Conservation (phyloP, 2,113 vertebrate species). For the Antechinus flavipes region DNA sequence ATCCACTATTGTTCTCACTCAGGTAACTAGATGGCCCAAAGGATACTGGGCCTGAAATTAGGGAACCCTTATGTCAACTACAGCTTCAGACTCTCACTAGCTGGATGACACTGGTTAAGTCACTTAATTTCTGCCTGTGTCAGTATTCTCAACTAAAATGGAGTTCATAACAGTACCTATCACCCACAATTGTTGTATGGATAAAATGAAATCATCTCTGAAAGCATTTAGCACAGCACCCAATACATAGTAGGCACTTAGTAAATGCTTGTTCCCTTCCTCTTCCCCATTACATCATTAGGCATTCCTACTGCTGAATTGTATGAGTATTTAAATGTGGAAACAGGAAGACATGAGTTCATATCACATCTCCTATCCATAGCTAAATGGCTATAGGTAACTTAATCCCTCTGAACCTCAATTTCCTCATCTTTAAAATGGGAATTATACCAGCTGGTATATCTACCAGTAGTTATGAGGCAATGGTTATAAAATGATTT, state of each 20-base stretch:
- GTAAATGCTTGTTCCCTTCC: not conserved
- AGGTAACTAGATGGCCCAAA: not conserved
- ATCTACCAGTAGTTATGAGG: not conserved
- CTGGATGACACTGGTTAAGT: not conserved
- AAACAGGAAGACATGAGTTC: not conserved
- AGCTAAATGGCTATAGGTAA: not conserved
- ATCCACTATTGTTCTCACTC: not conserved
- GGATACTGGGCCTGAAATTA: not conserved
- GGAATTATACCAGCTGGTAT: not conserved
- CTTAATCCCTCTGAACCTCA: not conserved
- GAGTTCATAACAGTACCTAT: not conserved
- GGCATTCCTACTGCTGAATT: not conserved
- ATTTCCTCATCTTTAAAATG: not conserved
- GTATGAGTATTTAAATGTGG: not conserved
- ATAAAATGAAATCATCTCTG: not conserved
- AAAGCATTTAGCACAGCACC: not conserved
- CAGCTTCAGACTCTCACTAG: not conserved
- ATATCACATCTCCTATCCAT: not conserved
- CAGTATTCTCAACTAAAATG: not conserved
- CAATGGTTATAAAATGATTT: not conserved
- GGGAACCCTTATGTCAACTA: not conserved
- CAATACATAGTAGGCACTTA: not conserved
- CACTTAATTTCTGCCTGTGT: not conserved
- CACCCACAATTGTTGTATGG: not conserved
- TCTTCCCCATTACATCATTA: not conserved